Conservation (phyloP, 2,113 vertebrate genomes). For the Naja naja region DNA sequence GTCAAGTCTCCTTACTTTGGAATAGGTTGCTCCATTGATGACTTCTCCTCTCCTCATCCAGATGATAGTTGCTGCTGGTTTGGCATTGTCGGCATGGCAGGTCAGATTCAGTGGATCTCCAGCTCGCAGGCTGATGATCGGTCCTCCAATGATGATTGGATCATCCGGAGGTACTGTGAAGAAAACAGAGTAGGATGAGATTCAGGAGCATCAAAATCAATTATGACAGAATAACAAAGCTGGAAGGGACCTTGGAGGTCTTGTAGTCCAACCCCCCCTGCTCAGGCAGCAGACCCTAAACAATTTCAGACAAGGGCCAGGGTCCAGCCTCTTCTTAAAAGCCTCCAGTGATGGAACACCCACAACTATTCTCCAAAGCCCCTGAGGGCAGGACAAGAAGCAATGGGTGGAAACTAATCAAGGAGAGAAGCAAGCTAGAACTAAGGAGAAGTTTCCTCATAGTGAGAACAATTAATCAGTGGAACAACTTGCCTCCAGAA, state of each 20-base stretch:
- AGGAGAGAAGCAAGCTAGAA: no score
- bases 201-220: background rate
- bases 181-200: background rate
- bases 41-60: constrained; percentile 93
- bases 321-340: background rate
- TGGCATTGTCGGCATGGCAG: constrained; percentile 94
- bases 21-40: constrained; percentile 93
- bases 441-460: no score
- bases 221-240: background rate
- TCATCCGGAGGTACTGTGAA: constrained; percentile 91
- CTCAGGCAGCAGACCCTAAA: background rate
- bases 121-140: constrained; percentile 89
- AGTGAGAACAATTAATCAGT: no score
- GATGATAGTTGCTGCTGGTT: constrained; percentile 93
- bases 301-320: background rate
- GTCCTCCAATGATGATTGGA: constrained; percentile 90
- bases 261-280: background rate
- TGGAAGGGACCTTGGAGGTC: background rate
- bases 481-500: no score
- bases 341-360: background rate
- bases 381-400: no score
- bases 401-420: no score
- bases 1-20: constrained; percentile 83
- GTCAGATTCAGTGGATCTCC: constrained; percentile 96
- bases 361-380: background rate